These are phyloP conservation scores for Vulpes vulpes DNA, from an alignment of 2,113 vertebrate genomes.

Conservation along the genomic window DNA sequence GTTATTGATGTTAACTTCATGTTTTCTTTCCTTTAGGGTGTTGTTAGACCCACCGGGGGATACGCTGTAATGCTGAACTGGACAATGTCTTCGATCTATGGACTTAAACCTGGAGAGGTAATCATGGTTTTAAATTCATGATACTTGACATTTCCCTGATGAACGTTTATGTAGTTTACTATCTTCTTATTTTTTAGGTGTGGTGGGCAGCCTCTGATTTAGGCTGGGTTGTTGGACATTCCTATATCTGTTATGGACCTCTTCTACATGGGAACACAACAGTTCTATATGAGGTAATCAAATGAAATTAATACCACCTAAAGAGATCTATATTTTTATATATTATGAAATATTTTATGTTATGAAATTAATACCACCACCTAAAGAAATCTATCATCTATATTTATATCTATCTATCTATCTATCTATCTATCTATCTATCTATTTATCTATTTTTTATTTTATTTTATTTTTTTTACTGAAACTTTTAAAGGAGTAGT, in stretches of 20 bases:
- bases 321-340: not conserved
- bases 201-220: constrained; percentile 99
- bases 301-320: not conserved
- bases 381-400: too few species aligned
- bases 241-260: constrained; percentile 98
- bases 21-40: constrained; percentile 89
- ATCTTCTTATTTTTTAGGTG: constrained; percentile 89
- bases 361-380: too few species aligned
- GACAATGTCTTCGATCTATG: constrained; percentile 98
- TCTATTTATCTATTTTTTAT: too few species aligned
- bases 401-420: too few species aligned
- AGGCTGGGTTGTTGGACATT: constrained; percentile 99
- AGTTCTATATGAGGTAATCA: constrained; percentile 95
- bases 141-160: not conserved
- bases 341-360: too few species aligned
- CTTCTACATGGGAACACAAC: constrained; percentile 97
- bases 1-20: constrained; percentile 39
- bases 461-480: not conserved
- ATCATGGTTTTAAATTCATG: constrained; percentile 72
- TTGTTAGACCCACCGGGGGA: constrained; percentile 96
- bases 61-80: constrained; percentile 98
- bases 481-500: not conserved
- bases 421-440: too few species aligned
- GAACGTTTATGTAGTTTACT: constrained; percentile 29
- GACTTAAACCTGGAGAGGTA: constrained; percentile 96